Evolutionary conservation across 2,113 vertebrate species (phyloP).

Genomic region (Piliocolobus tephrosceles): DNA sequence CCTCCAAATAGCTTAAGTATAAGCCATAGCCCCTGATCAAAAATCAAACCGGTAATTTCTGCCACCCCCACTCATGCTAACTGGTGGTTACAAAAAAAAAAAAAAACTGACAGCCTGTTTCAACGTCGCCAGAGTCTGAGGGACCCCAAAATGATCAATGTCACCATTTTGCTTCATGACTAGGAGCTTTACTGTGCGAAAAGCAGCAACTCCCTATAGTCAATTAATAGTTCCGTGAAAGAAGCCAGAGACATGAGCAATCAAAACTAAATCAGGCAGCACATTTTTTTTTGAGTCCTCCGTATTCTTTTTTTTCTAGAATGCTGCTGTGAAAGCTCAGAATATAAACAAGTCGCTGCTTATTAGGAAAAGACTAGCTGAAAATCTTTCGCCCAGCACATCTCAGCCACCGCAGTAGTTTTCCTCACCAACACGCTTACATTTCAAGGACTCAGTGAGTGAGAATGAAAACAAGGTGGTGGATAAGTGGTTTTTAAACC

Average conservation of each 20-base stretch:
- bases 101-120: not conserved
- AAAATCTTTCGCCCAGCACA: not conserved
- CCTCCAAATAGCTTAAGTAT: not conserved
- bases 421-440: not conserved
- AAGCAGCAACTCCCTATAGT: not conserved
- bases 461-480: not conserved
- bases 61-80: not conserved
- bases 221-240: not conserved
- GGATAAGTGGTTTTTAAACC: not conserved
- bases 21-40: not conserved
- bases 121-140: not conserved
- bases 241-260: not conserved
- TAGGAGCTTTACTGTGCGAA: not conserved
- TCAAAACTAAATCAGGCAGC: not conserved
- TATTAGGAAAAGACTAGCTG: not conserved
- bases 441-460: accelerated
- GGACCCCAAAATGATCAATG: not conserved
- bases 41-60: not conserved
- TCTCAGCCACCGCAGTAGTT: not conserved
- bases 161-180: not conserved
- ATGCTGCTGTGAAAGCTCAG: not conserved
- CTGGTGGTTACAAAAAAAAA: not conserved
- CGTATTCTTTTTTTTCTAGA: not conserved
- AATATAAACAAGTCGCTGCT: not conserved
- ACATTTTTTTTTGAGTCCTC: not conserved